These are phyloP conservation scores for Coilia nasus DNA, from an alignment of 2,797 vertebrate species.

Conservation along the genomic window DNA sequence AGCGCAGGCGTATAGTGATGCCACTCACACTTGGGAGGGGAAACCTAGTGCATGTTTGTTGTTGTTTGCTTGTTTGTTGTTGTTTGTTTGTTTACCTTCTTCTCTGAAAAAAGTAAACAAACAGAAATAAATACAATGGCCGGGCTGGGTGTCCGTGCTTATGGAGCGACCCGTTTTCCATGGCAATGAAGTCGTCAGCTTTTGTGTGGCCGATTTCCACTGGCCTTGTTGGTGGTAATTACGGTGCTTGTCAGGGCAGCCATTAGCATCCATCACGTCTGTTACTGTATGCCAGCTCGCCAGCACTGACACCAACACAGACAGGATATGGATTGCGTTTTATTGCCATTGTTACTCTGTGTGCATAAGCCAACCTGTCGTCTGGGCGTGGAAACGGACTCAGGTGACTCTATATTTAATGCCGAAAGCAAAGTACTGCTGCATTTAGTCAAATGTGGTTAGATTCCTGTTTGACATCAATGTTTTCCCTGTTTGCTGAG, in stretches of 20 bases:
- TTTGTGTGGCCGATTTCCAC: conserved; percentile 54
- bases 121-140: not conserved
- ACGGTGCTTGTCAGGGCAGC: conserved; percentile 51
- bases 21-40: not conserved
- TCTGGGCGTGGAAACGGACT: not conserved
- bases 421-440: too few species aligned
- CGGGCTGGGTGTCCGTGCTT: not conserved
- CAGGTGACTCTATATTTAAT: too few species aligned
- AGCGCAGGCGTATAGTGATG: not conserved
- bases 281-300: conserved; percentile 42
- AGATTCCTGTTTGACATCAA: too few species aligned
- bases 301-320: conserved; percentile 33
- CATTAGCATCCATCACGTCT: conserved; percentile 60
- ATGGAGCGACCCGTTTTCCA: not conserved
- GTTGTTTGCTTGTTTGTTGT: too few species aligned
- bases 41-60: not conserved
- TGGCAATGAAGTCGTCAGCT: conserved; percentile 56
- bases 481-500: too few species aligned
- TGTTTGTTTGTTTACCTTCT: not conserved
- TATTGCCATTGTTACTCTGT: conserved; percentile 32
- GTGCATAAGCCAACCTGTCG: not conserved
- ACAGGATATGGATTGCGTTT: conserved; percentile 31
- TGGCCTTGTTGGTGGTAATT: conserved; percentile 63
- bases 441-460: too few species aligned
- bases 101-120: not conserved